phyloP scores from a whole-genome alignment of 2,888 invertebrate species.

The Monochamus alternatus region DNA sequence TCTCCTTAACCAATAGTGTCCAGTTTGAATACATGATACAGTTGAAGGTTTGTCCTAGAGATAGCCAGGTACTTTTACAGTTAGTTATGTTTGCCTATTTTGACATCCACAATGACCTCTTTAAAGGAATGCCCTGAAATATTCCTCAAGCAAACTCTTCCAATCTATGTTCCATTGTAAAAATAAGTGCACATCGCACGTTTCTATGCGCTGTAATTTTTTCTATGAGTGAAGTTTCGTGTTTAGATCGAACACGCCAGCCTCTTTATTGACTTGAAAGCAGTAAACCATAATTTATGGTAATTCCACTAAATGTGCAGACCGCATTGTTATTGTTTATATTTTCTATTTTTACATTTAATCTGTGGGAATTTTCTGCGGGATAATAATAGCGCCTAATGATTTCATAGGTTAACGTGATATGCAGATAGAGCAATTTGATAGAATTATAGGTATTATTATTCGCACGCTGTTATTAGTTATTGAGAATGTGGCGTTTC shows the following conservation, averaged over 20 bases:
- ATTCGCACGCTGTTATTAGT: slow-evolving; percentile 4
- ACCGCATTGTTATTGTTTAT: slow-evolving; percentile 20
- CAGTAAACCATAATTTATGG: slow-evolving; percentile 26
- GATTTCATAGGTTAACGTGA: slow-evolving; percentile 26
- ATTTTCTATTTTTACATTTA: slow-evolving; percentile 26
- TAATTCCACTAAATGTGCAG: slow-evolving; percentile 21
- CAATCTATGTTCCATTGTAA: too few relatives aligned
- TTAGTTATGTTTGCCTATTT: too few relatives aligned
- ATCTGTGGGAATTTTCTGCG: slow-evolving; percentile 29
- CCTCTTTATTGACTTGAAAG: slow-evolving; percentile 17
- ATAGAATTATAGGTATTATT: slow-evolving; percentile 27
- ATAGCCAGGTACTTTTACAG: too few relatives aligned
- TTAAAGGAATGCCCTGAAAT: too few relatives aligned
- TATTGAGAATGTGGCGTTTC: slow-evolving; percentile 7
- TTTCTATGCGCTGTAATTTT: too few relatives aligned
- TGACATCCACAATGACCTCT: too few relatives aligned
- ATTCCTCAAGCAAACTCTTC: too few relatives aligned
- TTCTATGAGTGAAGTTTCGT: too few relatives aligned
- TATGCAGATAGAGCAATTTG: slow-evolving; percentile 24
- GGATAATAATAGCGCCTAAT: slow-evolving; percentile 5
- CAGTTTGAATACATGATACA: too few relatives aligned
- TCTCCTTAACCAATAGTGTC: too few relatives aligned
- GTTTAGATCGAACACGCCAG: not conserved
- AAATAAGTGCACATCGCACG: too few relatives aligned
- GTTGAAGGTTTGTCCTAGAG: too few relatives aligned